Evolutionary conservation across 2,888 invertebrate genomes (phyloP), one percentile per base, ranked within the genome.

Genomic region (Tortricodes alternella): DNA sequence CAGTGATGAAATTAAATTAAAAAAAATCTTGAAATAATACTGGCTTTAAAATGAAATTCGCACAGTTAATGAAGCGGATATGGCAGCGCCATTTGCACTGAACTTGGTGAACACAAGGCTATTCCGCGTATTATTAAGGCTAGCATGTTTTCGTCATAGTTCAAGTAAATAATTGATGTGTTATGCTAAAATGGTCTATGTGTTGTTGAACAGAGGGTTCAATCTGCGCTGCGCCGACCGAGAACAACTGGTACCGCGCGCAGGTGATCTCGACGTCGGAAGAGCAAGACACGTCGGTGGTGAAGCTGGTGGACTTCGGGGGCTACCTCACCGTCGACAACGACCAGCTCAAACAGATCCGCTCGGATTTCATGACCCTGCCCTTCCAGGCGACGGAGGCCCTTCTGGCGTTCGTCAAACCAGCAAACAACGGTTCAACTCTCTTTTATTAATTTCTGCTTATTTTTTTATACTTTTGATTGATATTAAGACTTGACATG

Each of bases 311-410:
- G 46, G 99, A 99, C 90, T 97, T 97, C 73, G 99, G 99, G 44
- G 99, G 99, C 46, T 99, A 96, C 83, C 93, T 95, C 73, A 93
- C 93, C 58, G 93, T 98, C 52, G 93, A 94, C 68, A 94, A 95
- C 66, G 91, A 93, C 53, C 92, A 94, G 65, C 93, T 99, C 76
- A 94, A 97, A 77, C 98, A 99, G 91, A 98, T 99, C 67, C 93
- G 98, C 70, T 95, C 95, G 51, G 98, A 99, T 87, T 98, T 98
- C 83, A 95, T 98, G 93, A 92, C 94, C 57, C 92, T 99, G 81
- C 99, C 99, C 50, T 99, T 99, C 93, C 99, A 99, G 93, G 97
- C 99, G 56, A 95, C 97, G 44, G 99, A 99, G 91, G 97, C 98
- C 78, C 93, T 95, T 79, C 91, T 99, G 74, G 97, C 97, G n/a